phyloP scores from a whole-genome alignment of 1,140 invertebrate species.

The Drosophila virilis region DNA sequence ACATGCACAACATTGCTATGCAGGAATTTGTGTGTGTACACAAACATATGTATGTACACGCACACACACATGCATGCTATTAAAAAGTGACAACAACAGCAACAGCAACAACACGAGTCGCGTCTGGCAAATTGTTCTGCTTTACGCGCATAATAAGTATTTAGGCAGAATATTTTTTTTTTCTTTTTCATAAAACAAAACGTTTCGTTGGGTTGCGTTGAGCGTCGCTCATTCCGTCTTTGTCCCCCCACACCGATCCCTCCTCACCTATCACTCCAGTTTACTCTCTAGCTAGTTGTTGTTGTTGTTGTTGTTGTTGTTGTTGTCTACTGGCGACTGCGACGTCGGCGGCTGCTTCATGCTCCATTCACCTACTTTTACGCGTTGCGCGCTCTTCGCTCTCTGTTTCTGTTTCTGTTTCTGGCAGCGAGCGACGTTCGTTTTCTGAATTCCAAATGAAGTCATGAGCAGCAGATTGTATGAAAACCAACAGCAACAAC shows the following conservation, averaged over 20 bases:
- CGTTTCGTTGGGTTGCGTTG: constrained; percentile 27
- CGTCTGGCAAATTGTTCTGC: constrained; percentile 50
- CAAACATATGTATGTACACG: background rate
- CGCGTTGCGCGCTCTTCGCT: constrained; percentile 69
- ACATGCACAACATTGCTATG: constrained; percentile 26
- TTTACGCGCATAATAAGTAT: constrained; percentile 47
- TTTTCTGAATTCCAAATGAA: constrained; percentile 83
- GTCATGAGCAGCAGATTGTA: constrained; percentile 74
- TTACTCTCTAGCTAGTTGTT: constrained; percentile 26
- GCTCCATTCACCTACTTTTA: constrained; percentile 84
- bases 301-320: constrained; percentile 9
- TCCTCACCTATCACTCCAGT: constrained; percentile 5
- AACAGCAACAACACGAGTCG: constrained; percentile 19
- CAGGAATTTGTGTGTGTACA: constrained; percentile 10
- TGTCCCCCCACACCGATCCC: background rate
- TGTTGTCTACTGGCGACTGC: constrained; percentile 7
- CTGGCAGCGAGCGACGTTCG: constrained; percentile 59
- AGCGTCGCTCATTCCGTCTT: constrained; percentile 9
- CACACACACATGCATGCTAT: constrained; percentile 8
- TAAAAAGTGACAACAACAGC: constrained; percentile 39
- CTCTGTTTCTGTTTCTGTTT: constrained; percentile 41
- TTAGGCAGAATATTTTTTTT: constrained; percentile 31
- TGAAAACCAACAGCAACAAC: constrained; percentile 50
- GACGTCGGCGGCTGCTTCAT: constrained; percentile 57
- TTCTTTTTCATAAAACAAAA: constrained; percentile 45